Base-by-base conservation (phyloP, 1,140 invertebrate species). In the Drosophila murphyi region DNA sequence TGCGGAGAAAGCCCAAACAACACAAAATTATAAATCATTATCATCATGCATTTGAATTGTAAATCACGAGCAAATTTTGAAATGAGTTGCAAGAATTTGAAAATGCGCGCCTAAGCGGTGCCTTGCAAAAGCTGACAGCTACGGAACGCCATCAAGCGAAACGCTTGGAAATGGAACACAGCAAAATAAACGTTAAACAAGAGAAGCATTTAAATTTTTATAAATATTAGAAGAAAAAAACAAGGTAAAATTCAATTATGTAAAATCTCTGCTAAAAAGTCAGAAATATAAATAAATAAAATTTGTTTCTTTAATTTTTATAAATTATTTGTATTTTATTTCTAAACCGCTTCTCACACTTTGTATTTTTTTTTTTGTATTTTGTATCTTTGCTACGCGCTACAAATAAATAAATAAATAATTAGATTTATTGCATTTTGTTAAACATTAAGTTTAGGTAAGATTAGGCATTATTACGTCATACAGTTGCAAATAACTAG, bases 371-470 rank as follows among this genome's bases (percentile, higher is more conserved):
- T 2, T 28, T 47, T 35, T 51, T 51, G 29, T 51, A n/a, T 4
- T 56, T 56, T 55, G 28, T 59, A 50, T 52, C 54, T 55, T 48
- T 48, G 32, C 80, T 88, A 89, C 70, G 37, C 55, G 72, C 83
- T 89, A 88, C 85, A 59, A 83, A 88, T 88, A 87, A 83, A 80
- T 88, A 83, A 87, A 88, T 87, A 83, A 88, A 82, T 80, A 74
- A 74, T 61, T 54, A 67, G 65, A 43, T 41, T 52, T 41, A 45
- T 20, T 45, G 45, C 50, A 34, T 47, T 50, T 50, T 47, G 68
- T 88, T 86, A 82, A 76, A 79, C 51, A 80, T 74, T 70, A 80
- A 65, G 35, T 64, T 54, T 70, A 43, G 47, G 43, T 82, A 74
- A 69, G 78, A 70, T 86, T 76, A 71, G 67, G 75, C 57, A 63